These are phyloP conservation scores for Aleiodes sp. DNA, from an alignment of 1,140 invertebrate species.

Conservation along the genomic window DNA sequence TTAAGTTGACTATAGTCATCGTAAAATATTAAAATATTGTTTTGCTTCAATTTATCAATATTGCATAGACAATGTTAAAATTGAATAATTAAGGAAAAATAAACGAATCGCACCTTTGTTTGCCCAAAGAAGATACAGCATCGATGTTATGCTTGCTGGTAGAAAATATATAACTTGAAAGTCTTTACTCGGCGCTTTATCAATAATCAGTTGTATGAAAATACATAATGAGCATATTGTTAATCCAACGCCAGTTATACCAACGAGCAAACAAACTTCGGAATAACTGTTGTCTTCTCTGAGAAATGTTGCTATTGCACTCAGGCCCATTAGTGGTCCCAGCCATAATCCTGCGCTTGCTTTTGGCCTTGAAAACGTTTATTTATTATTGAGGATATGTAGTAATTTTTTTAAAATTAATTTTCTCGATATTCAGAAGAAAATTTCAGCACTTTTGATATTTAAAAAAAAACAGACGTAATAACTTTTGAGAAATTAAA, in stretches of 20 bases:
- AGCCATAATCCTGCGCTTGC: constrained; percentile 68
- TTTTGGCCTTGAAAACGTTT: constrained; percentile 60
- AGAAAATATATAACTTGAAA: constrained; percentile 63
- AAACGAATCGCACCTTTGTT: constrained; percentile 58
- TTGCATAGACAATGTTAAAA: not conserved
- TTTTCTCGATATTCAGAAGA: not conserved
- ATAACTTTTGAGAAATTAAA: too few species aligned
- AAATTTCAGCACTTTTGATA: not conserved
- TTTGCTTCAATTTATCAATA: not conserved
- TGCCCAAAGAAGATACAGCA: constrained; percentile 55
- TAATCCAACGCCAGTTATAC: constrained; percentile 56
- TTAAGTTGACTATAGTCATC: constrained; percentile 47
- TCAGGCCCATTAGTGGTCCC: constrained; percentile 64
- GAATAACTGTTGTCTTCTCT: constrained; percentile 59
- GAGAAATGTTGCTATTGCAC: constrained; percentile 57
- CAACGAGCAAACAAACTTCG: constrained; percentile 58
- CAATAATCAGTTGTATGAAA: constrained; percentile 52
- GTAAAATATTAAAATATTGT: constrained; percentile 28
- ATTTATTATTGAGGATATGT: constrained; percentile 31
- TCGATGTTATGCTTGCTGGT: constrained; percentile 57
- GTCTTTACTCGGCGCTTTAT: constrained; percentile 56
- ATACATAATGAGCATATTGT: constrained; percentile 56
- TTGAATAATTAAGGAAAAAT: not conserved
- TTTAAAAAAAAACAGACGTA: too few species aligned
- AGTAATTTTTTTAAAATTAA: not conserved